A percentile compares a stretch with the other conserved stretches of the same genome.
phyloP scores from a whole-genome alignment of 2,113 vertebrate species.

The Leiothrix lutea region DNA sequence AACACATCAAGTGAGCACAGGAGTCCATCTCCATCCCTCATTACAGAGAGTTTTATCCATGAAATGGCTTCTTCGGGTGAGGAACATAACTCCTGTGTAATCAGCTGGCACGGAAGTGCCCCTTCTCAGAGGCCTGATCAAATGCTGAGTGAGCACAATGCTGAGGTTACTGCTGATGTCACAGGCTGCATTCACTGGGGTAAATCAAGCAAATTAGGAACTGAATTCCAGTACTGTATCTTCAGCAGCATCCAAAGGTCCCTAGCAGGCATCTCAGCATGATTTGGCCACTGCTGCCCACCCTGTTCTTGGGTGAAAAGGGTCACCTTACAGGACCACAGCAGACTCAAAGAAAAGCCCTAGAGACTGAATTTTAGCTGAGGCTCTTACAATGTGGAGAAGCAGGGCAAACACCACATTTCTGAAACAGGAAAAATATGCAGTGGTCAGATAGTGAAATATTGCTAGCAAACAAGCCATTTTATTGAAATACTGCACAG shows the following conservation, averaged over 20 bases:
- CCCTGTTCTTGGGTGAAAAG: neutral
- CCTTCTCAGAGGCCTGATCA: neutral
- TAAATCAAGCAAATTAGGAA: neutral
- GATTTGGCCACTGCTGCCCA: neutral
- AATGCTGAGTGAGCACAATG: neutral
- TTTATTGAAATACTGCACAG: conserved; percentile 44
- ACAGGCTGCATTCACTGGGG: neutral
- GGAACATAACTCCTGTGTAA: neutral
- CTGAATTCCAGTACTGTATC: neutral
- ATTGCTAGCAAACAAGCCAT: neutral
- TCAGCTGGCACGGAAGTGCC: neutral
- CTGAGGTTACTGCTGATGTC: neutral
- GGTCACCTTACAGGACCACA: accelerated
- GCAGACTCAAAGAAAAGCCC: neutral
- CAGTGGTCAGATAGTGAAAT: neutral
- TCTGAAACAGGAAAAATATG: neutral
- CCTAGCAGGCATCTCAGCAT: accelerated
- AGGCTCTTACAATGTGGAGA: neutral
- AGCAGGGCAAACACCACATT: neutral
- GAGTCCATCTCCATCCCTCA: neutral
- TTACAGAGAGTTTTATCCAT: neutral
- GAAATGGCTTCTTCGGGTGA: neutral
- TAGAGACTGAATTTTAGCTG: neutral
- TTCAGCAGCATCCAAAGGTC: neutral
- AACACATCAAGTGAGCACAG: neutral